Conservation (phyloP, 92 coral and sea anemone species). For the Phenganax subtilis region DNA sequence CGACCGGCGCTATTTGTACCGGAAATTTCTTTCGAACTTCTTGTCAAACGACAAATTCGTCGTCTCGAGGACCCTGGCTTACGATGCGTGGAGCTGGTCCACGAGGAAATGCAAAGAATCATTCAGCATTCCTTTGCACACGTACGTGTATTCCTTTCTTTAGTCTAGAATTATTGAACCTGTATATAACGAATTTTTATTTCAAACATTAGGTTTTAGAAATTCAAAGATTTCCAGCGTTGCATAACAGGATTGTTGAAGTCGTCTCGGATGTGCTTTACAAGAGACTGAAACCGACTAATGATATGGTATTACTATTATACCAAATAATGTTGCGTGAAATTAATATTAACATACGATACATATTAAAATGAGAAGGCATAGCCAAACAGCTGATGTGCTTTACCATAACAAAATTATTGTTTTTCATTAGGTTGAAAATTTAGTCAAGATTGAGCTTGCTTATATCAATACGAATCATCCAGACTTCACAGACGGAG, state of each 20-base stretch:
- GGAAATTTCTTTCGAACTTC: conserved; percentile 83
- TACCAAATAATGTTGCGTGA: neutral
- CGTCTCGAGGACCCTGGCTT: conserved; percentile 95
- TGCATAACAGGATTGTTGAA: conserved; percentile 81
- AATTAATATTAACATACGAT: too few relatives aligned
- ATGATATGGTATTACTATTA: conserved; percentile 62
- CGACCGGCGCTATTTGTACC: conserved; percentile 96
- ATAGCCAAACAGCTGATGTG: too few relatives aligned
- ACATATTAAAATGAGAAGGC: too few relatives aligned
- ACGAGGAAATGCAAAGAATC: conserved; percentile 96
- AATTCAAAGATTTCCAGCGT: conserved; percentile 83
- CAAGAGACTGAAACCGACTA: conserved; percentile 75
- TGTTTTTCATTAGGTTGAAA: conserved; percentile 63
- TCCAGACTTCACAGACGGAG: conserved; percentile 96
- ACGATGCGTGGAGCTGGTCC: conserved; percentile 92
- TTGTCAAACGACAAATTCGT: conserved; percentile 89
- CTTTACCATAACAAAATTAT: too few relatives aligned
- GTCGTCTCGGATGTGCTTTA: conserved; percentile 73
- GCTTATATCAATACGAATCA: conserved; percentile 96
- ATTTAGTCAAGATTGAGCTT: conserved; percentile 89
- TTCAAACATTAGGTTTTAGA: conserved; percentile 97
- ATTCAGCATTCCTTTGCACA: conserved; percentile 87
- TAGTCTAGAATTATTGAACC: neutral
- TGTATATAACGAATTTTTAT: too few relatives aligned
- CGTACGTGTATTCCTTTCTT: conserved; percentile 40